Evolutionary conservation across 2,888 invertebrate species (phyloP).

Genomic region (Spicauda simplicius): DNA sequence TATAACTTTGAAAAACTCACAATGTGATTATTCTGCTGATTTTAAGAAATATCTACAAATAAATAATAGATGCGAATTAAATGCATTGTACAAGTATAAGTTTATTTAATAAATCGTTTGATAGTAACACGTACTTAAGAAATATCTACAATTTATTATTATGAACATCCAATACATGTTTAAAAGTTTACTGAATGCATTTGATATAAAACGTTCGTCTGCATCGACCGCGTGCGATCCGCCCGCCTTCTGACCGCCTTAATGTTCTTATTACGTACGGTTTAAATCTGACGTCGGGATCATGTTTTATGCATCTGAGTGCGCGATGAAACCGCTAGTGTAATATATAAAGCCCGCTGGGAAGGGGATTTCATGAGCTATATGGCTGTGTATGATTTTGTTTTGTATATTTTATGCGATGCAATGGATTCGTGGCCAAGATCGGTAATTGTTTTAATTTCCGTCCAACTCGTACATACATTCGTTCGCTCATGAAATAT

Average conservation of each 20-base stretch:
- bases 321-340: conserved; percentile 77
- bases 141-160: too few species aligned
- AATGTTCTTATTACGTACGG: conserved; percentile 82
- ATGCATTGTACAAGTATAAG: too few species aligned
- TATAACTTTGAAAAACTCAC: too few species aligned
- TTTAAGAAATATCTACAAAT: too few species aligned
- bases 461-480: not conserved
- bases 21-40: too few species aligned
- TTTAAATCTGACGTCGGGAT: conserved; percentile 82
- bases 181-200: too few species aligned
- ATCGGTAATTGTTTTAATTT: conserved; percentile 30
- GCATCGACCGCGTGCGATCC: conserved; percentile 48
- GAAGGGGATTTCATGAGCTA: conserved; percentile 74
- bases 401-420: conserved; percentile 51
- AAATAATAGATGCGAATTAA: too few species aligned
- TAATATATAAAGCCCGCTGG: conserved; percentile 73
- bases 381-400: conserved; percentile 60
- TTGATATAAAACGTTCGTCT: conserved; percentile 28
- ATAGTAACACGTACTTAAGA: too few species aligned
- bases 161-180: too few species aligned
- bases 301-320: conserved; percentile 83
- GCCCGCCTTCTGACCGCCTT: conserved; percentile 60
- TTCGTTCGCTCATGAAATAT: not conserved
- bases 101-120: too few species aligned
- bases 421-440: conserved; percentile 22